Evolutionary conservation across 2,113 vertebrate species (phyloP), one percentile per base, ranked within the genome.

Genomic region (Sterna hirundo): DNA sequence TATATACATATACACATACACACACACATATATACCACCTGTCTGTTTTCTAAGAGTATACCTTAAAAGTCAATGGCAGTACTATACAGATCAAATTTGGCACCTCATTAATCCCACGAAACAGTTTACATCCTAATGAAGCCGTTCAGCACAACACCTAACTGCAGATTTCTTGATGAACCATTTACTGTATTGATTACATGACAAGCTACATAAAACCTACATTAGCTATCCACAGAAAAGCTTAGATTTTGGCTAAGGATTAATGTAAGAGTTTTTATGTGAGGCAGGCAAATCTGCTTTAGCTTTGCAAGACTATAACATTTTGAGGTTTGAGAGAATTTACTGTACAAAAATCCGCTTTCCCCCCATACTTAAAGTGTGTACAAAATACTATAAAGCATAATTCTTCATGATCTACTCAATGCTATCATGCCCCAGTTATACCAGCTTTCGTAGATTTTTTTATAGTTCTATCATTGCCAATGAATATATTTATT

Each of bases 241-340:
- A 83, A 91, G 86, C 92, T 94, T 47, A 46, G 62, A 4, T 77
- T 94, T 88, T 61, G 76, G 58, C 87, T 95, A 40, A 93, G 94
- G 94, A 96, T 97, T 90, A 95, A 75, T 72, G 69, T 93, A 55
- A 95, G 91, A 70, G 91, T 25, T 90, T 94, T 94, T 70, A 74
- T 74, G 65, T 6, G 58, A 74, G 68, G 89, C 91, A 77, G 68
- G 57, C 90, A 94, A 97, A 97, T 95, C 94, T 94, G 6, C 96
- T 97, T 94, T 90, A 93, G 89, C 61, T 95, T 87, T 82, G 60
- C 69, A 80, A 80, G 83, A 27, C 93, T 88, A 9, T n/a, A 40
- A 20, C 46, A 6, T 84, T 87, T 19, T 27, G 46, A 90, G 94
- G 72, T 90, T 52, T 1, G 32, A 86, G 83, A 93, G 94, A 97